phyloP scores from a whole-genome alignment of 2,113 vertebrate genomes.

The Lichenostomus cassidix region DNA sequence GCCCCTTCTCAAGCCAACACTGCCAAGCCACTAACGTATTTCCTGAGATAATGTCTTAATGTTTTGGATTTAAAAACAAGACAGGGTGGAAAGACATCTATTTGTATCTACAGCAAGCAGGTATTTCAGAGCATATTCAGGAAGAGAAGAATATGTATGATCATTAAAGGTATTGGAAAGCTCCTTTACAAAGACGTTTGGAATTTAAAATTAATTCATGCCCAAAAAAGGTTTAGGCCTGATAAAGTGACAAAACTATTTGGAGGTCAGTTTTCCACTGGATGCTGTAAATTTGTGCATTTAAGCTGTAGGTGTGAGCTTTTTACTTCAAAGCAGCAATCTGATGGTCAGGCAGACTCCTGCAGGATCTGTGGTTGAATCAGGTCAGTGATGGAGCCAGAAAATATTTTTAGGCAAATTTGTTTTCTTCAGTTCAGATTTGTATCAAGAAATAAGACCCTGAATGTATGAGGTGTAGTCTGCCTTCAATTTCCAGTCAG shows the following conservation, averaged over 20 bases:
- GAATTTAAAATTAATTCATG: neutral
- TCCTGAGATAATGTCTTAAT: slow-evolving; percentile 56
- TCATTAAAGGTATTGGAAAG: neutral
- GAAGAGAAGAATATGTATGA: neutral
- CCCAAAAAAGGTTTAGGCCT: neutral
- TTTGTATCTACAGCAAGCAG: neutral
- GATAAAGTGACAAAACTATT: neutral
- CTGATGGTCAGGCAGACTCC: neutral
- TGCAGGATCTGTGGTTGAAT: neutral
- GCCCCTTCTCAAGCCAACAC: slow-evolving; percentile 13
- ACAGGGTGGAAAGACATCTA: neutral
- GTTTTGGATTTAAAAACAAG: neutral
- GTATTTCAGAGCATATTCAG: neutral
- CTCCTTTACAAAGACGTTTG: neutral
- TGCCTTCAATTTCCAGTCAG: neutral
- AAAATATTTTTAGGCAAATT: neutral
- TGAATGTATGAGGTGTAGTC: neutral
- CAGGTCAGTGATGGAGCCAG: neutral
- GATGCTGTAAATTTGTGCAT: neutral
- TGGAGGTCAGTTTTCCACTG: neutral
- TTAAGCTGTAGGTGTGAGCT: neutral
- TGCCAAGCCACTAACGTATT: slow-evolving; percentile 16
- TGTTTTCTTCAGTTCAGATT: neutral
- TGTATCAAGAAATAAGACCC: neutral
- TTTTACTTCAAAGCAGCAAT: neutral